Evolutionary conservation across 2,113 vertebrate genomes (phyloP).

Genomic region (Gallinago jamesoni): DNA sequence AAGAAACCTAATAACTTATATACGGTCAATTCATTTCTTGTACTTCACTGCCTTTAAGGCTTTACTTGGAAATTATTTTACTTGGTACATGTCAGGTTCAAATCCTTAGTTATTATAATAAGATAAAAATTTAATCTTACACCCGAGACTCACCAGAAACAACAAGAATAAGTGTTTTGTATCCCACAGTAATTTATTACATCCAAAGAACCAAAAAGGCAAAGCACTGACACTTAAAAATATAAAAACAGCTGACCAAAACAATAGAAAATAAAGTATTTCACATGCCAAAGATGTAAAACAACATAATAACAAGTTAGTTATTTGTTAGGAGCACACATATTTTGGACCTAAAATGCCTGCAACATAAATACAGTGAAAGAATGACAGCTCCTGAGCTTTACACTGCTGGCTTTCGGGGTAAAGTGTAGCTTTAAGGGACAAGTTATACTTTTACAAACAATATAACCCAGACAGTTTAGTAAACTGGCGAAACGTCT

Average conservation of each 20-base stretch:
- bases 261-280: neutral
- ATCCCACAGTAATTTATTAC: neutral
- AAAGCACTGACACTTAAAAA: neutral
- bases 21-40: neutral
- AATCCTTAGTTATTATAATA: neutral
- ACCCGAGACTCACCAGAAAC: neutral
- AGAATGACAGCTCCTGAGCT: neutral
- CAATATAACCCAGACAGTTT: neutral
- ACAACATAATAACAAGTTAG: neutral
- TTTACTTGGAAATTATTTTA: neutral
- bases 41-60: neutral
- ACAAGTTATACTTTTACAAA: neutral
- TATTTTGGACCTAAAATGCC: neutral
- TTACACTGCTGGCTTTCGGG: neutral
- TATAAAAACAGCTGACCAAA: neutral
- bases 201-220: neutral
- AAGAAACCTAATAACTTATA: neutral
- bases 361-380: neutral
- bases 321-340: neutral
- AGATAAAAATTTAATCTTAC: neutral
- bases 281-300: neutral
- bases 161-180: neutral
- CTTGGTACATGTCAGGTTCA: neutral
- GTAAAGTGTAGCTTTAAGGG: neutral
- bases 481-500: neutral